Evolutionary conservation across 2,888 invertebrate species (phyloP).

Genomic region (Colletes collaris): DNA sequence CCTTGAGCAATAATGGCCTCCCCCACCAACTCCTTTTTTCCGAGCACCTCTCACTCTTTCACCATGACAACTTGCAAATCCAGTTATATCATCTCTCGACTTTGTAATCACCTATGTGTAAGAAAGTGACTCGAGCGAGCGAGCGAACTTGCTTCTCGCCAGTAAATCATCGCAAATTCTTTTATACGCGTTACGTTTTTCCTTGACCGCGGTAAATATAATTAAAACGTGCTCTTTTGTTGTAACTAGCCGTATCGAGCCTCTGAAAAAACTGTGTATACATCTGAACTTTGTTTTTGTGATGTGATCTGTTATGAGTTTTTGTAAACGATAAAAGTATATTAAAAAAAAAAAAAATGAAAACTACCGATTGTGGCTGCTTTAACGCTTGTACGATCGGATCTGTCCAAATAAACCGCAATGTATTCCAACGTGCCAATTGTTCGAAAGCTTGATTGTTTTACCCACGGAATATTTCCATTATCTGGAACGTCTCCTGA

Average conservation of each 20-base stretch:
- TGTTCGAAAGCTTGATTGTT: no score
- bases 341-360: no score
- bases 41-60: slow-evolving; percentile 49
- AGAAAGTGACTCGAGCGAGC: slow-evolving; percentile 39
- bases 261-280: no score
- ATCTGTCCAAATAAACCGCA: no score
- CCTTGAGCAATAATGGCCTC: slow-evolving; percentile 68
- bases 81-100: slow-evolving; percentile 68
- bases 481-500: no score
- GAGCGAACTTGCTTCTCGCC: slow-evolving; percentile 8
- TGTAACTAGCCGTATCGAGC: background rate
- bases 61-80: slow-evolving; percentile 58
- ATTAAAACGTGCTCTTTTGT: slow-evolving; percentile 29
- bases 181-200: slow-evolving; percentile 30
- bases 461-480: no score
- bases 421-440: no score
- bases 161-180: slow-evolving; percentile 41
- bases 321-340: no score
- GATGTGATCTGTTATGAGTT: no score
- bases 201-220: slow-evolving; percentile 48
- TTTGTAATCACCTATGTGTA: slow-evolving; percentile 57
- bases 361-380: no score
- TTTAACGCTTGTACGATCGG: no score
- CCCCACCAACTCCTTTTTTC: slow-evolving; percentile 39
- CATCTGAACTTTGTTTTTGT: no score